Evolutionary conservation across 2,888 invertebrate species (phyloP).

Genomic region (Drosophila meridiana): DNA sequence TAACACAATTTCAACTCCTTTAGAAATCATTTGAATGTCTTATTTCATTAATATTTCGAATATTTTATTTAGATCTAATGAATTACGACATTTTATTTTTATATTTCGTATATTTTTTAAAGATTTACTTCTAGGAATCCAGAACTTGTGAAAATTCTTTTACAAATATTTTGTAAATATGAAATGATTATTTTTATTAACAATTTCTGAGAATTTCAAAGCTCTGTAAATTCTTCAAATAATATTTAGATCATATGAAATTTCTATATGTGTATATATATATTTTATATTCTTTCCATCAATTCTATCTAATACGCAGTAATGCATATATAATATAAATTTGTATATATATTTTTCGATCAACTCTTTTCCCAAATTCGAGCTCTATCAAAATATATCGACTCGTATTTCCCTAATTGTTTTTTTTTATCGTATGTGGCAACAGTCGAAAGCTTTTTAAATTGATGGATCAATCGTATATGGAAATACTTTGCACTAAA

Average conservation of each 20-base stretch:
- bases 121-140: neutral
- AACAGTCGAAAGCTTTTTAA: constrained; percentile 63
- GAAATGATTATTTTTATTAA: neutral
- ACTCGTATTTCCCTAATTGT: constrained; percentile 8
- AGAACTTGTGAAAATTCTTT: neutral
- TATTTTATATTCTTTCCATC: neutral
- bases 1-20: neutral
- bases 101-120: too few species aligned
- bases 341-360: neutral
- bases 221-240: neutral
- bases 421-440: constrained; percentile 37
- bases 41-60: neutral
- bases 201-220: neutral
- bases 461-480: constrained; percentile 62
- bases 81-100: too few species aligned
- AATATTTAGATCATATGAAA: neutral
- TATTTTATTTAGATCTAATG: neutral
- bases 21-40: neutral
- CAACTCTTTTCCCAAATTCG: neutral
- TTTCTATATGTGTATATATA: neutral
- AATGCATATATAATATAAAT: neutral
- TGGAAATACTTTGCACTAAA: constrained; percentile 32
- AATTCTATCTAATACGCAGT: neutral
- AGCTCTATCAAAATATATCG: constrained; percentile 4
- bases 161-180: neutral